Conservation (phyloP, 2,888 invertebrate species). For the Minunthozetes semirufus region DNA sequence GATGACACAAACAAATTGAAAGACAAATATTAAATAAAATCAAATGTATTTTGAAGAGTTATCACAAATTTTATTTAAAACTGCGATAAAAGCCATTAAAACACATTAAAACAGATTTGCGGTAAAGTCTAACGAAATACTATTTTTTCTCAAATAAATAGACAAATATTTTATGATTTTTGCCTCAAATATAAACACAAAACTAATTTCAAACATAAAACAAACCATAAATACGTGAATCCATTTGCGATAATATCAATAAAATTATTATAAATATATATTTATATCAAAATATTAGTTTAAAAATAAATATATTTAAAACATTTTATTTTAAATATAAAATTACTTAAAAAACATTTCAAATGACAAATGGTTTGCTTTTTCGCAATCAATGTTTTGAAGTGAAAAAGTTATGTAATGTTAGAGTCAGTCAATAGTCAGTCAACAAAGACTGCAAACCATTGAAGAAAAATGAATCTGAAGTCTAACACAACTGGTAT, state of each 20-base stretch:
- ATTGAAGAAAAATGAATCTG: not conserved
- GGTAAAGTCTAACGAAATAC: too few species aligned
- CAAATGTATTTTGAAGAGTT: not conserved
- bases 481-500: not conserved
- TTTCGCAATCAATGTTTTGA: slow-evolving; percentile 1
- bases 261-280: not conserved
- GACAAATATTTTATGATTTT: too few species aligned
- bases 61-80: slow-evolving; percentile 8
- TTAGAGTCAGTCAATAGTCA: not conserved
- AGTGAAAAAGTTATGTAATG: not conserved
- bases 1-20: slow-evolving; percentile 47
- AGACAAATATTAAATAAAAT: not conserved
- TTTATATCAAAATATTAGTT: not conserved
- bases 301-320: not conserved
- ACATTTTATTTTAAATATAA: not conserved
- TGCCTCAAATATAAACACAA: not conserved
- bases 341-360: not conserved
- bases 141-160: too few species aligned
- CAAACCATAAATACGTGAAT: slow-evolving; percentile 21
- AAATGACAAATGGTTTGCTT: not conserved
- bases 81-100: not conserved
- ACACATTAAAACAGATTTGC: not conserved
- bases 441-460: not conserved
- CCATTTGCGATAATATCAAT: not conserved
- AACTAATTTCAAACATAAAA: not conserved